Percentiles rank a stretch among this genome's conserved stretches.
These are phyloP conservation scores for Bembecia ichneumoniformis DNA, from an alignment of 2,888 invertebrate species.

Conservation along the genomic window DNA sequence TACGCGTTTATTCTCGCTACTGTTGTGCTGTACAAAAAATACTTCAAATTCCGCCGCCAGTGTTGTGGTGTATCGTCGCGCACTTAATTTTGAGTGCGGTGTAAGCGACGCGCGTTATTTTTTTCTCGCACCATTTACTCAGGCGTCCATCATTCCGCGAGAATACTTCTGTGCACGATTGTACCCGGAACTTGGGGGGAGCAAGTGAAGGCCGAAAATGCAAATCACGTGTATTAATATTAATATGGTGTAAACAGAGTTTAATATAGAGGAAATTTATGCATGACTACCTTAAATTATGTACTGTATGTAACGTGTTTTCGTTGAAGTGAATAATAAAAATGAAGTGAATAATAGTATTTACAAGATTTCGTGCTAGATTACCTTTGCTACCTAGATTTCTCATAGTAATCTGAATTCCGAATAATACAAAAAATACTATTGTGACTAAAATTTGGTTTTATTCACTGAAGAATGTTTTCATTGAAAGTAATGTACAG, in stretches of 20 bases:
- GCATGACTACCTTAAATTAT: conserved; percentile 24
- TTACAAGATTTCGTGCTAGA: no score
- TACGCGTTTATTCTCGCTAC: no score
- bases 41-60: neutral
- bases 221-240: conserved; percentile 59
- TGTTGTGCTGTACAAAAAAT: no score
- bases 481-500: no score
- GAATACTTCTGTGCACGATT: conserved; percentile 41
- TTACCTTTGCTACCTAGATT: no score
- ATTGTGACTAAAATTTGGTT: no score
- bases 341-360: no score
- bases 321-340: no score
- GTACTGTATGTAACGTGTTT: no score
- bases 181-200: conserved; percentile 24
- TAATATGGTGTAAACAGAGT: conserved; percentile 34
- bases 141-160: conserved; percentile 53
- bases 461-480: no score
- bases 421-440: no score
- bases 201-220: conserved; percentile 41
- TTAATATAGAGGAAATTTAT: conserved; percentile 28
- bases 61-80: neutral
- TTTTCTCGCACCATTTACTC: conserved; percentile 65
- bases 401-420: no score
- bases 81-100: conserved; percentile 1
- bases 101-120: conserved; percentile 33